Evolutionary conservation across 2,113 vertebrate genomes (phyloP).

Genomic region (Xenopus tropicalis): UCB_Xtro_10.0 CM004444.2:140318501-140319000

Average conservation of each 20-base stretch:
- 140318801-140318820: not conserved
- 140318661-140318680: slow-evolving; percentile 44
- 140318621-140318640: slow-evolving; percentile 25
- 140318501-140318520: slow-evolving; percentile 28
- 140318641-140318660: slow-evolving; percentile 25
- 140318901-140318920: too few relatives aligned
- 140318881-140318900: too few relatives aligned
- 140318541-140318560: too few relatives aligned
- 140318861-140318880: too few relatives aligned
- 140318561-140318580: not conserved
- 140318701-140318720: slow-evolving; percentile 27
- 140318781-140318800: not conserved
- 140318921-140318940: too few relatives aligned
- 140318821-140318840: too few relatives aligned
- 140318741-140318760: slow-evolving; percentile 4
- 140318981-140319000: too few relatives aligned
- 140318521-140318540: not conserved
- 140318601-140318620: slow-evolving; percentile 6
- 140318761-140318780: not conserved
- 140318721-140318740: slow-evolving; percentile 24
- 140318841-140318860: too few relatives aligned
- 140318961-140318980: too few relatives aligned
- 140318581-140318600: slow-evolving; percentile 26
- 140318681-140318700: slow-evolving; percentile 35
- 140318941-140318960: too few relatives aligned